Evolutionary conservation across 2,797 vertebrate species (phyloP), one percentile per base, ranked within the genome.

Genomic region (Limosa lapponica): DNA sequence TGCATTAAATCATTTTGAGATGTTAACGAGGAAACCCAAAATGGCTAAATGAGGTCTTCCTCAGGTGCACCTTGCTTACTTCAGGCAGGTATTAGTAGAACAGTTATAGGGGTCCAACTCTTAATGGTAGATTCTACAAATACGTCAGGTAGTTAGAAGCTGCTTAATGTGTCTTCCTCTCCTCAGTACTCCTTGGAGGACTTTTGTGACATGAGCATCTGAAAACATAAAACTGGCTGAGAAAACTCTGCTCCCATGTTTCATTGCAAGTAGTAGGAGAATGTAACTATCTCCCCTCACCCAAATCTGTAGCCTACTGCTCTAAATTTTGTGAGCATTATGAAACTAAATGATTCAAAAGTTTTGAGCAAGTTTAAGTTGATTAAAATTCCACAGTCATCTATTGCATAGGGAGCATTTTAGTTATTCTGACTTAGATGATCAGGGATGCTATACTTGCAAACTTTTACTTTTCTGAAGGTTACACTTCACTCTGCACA

Each of bases 61-160:
- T 48, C n/a, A 51, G 12, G 18, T 23, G 4, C 16, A 22, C 18
- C 25, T 67, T 62, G 20, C 8, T 74, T 67, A 16, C 27, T 71
- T 32, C 39, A 66, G 61, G 16, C 13, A 74, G 58, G 6, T 54
- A 23, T 30, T 51, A 61, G 6, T 25, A 36, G 24, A 15, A 22
- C 10, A 54, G 9, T 44, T 57, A 48, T 3, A 77, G 34, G 66
- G 51, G 3, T 2, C 52, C 16, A 28, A 88, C 24, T 82, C 62
- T 82, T 82, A 88, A 81, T 79, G 72, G 78, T 41, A 94, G 77
- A 61, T 94, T 92, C 93, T 69, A 71, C 44, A 90, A 81, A 95
- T 58, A 58, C 17, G 10, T 80, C 72, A 84, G 73, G 44, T 43
- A 70, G 41, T 87, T 88, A 79, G 84, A 95, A 96, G 95, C 57